Percentiles rank a stretch among this genome's conserved stretches.
Evolutionary conservation across 2,888 invertebrate genomes (phyloP).

Genomic region (Hirtodrosophila trivittata): DNA sequence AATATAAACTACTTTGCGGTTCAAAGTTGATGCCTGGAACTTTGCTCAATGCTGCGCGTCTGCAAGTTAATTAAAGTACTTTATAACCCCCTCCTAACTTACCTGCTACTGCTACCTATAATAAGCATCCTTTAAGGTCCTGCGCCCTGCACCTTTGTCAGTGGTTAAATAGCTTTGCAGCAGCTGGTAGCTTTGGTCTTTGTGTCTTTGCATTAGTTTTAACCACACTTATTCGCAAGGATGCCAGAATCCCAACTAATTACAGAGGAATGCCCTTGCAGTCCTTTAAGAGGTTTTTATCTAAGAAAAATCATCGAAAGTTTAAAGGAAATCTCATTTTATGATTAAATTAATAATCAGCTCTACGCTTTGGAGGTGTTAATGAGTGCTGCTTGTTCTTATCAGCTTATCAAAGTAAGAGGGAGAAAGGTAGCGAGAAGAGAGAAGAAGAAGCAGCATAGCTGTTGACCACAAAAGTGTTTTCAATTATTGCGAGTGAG

Average conservation of each 20-base stretch:
- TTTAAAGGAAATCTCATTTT: no score
- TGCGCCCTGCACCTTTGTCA: no score
- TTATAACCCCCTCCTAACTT: slow-evolving; percentile 45
- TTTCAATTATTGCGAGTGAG: slow-evolving; percentile 55
- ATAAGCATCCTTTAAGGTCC: background rate
- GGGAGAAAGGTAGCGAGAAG: no score
- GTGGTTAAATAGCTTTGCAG: slow-evolving; percentile 12
- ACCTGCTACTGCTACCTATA: background rate
- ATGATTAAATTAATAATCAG: no score
- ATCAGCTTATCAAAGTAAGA: no score
- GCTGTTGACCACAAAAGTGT: slow-evolving; percentile 34
- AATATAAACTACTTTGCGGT: slow-evolving; percentile 78
- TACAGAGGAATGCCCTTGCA: no score
- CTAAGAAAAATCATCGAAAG: no score
- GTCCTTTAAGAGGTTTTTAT: no score
- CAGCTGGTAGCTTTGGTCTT: slow-evolving; percentile 30
- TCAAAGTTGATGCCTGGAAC: slow-evolving; percentile 77
- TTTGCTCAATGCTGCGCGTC: slow-evolving; percentile 65
- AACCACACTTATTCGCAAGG: no score
- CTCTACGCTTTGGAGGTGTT: no score
- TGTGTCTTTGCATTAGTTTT: background rate
- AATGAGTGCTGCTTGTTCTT: no score
- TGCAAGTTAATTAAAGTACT: slow-evolving; percentile 80
- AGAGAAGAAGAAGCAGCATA: background rate
- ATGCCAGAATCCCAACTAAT: background rate